Evolutionary conservation across 1,140 invertebrate genomes (phyloP).

Genomic region (Ooceraea biroi): DNA sequence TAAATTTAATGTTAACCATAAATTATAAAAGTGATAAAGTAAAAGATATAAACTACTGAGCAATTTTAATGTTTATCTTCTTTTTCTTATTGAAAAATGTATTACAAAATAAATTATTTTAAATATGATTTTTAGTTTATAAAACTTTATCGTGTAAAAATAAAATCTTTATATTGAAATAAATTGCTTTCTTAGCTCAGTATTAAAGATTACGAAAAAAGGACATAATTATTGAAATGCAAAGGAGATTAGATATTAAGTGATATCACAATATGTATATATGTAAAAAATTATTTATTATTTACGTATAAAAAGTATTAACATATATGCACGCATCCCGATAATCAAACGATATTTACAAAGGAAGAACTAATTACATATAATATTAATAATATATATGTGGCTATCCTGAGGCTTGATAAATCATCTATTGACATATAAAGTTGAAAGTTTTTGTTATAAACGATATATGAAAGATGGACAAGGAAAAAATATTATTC

Average conservation of each 20-base stretch:
- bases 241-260: conserved; percentile 17
- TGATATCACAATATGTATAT: background rate
- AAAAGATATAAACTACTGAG: no score
- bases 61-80: no score
- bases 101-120: no score
- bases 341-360: conserved; percentile 69
- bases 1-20: no score
- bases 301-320: conserved; percentile 69
- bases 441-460: background rate
- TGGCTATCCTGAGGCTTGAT: background rate
- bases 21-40: no score
- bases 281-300: conserved; percentile 71
- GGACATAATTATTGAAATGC: background rate
- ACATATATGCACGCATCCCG: conserved; percentile 49
- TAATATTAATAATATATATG: conserved; percentile 23
- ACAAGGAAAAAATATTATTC: background rate
- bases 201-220: background rate
- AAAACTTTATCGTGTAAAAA: no score
- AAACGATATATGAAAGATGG: background rate
- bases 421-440: no score
- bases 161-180: background rate
- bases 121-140: no score
- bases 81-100: no score
- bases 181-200: background rate
- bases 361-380: conserved; percentile 58